A percentile compares a stretch with the other conserved stretches of the same genome.
These are phyloP conservation scores for Micromesistius poutassou DNA, from an alignment of 2,797 vertebrate species.

Conservation along the genomic window DNA sequence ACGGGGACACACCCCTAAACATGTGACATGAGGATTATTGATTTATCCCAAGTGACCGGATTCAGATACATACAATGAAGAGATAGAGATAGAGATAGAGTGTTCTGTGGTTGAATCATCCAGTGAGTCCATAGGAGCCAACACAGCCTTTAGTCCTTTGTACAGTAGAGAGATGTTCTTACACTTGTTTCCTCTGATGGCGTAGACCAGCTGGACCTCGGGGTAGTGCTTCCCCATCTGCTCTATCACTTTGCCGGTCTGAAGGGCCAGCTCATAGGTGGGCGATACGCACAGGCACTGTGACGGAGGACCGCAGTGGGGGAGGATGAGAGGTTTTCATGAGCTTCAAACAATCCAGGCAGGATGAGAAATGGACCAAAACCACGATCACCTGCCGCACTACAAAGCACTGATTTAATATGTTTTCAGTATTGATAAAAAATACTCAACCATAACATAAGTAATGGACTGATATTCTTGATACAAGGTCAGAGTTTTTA, in stretches of 20 bases:
- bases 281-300: constrained; percentile 96
- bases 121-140: not conserved
- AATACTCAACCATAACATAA: not conserved
- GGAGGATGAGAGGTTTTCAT: not conserved
- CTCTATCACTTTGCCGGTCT: constrained; percentile 96
- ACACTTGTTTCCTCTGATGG: constrained; percentile 95
- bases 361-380: not conserved
- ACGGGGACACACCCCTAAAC: too few species aligned
- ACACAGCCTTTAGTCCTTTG: not conserved
- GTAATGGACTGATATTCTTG: not conserved
- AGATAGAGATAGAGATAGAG: too few species aligned
- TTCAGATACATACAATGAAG: not conserved
- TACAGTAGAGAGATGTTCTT: constrained; percentile 50
- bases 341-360: not conserved
- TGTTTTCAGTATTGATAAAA: not conserved
- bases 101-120: not conserved
- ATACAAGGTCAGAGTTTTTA: not conserved
- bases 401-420: too few species aligned
- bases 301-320: not conserved
- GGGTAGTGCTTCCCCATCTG: constrained; percentile 95
- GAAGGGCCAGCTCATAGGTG: constrained; percentile 93
- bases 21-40: too few species aligned
- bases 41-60: not conserved
- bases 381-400: not conserved
- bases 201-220: constrained; percentile 88